Evolutionary conservation across 2,113 vertebrate genomes (phyloP), one percentile per base, ranked within the genome.

Genomic region (Struthio camelus): DNA sequence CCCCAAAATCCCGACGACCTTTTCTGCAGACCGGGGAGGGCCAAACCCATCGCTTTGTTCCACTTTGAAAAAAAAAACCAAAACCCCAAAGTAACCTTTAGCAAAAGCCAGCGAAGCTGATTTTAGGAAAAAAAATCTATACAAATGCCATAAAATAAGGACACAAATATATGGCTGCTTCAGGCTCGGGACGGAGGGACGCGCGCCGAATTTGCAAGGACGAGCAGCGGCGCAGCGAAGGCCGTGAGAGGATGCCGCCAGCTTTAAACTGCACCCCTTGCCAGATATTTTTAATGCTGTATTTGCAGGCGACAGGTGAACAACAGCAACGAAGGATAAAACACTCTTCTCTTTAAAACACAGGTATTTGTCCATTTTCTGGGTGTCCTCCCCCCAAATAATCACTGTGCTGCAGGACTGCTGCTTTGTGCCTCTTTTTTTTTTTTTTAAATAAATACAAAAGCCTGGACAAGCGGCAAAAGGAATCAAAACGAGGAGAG

Each of bases 171-270:
- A 11, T 66, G 42, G 24, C 34, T 19, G 24, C 34, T 25, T 28
- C 0, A 2, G 64, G 65, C 62, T 15, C 1, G 14, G 48, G 27
- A 16, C 0, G 22, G 48, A 23, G 36, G 65, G 32, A 71, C 3
- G 10, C 46, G 4, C 27, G 34, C 23, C 5, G 85, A 38, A 58
- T 87, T 66, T 17, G 46, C 30, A 61, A 79, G 66, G 72, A 77
- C 36, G 24, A 34, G 54, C 7, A 0, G 32, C 1, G 5, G 77
- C 32, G 42, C 2, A 2, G 36, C 66, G 72, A 1, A 2, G 15
- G 59, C 36, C 10, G 17, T 9, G 36, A 4, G 59, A 34, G 15
- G 67, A n/a, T 24, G 61, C 46, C 53, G 8, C 34, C 44, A 14
- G 83, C 62, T 62, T 30, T 6, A 17, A 76, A 40, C 5, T 3